These are phyloP conservation scores for Agapornis roseicollis DNA, from an alignment of 2,113 vertebrate species.

Conservation along the genomic window DNA sequence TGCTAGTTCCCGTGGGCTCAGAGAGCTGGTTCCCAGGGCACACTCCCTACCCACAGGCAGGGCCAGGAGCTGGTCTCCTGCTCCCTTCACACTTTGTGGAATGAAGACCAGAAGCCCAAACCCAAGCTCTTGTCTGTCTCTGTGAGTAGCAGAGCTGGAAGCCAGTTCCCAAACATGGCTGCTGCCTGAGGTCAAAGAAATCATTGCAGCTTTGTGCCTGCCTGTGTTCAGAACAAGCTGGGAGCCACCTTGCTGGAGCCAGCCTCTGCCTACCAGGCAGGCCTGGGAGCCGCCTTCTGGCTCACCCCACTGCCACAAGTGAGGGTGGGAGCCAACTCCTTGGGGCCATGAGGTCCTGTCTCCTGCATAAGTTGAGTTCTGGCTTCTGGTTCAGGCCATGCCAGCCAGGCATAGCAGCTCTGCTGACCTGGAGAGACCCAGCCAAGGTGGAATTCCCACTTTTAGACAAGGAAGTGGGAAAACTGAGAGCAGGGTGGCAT, in stretches of 20 bases:
- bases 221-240: not conserved
- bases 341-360: not conserved
- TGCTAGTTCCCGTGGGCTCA: not conserved
- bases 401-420: not conserved
- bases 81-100: not conserved
- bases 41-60: constrained; percentile 24
- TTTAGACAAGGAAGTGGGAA: not conserved
- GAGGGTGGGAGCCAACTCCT: not conserved
- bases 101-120: constrained; percentile 27
- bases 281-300: not conserved
- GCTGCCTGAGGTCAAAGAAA: not conserved
- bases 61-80: constrained; percentile 3
- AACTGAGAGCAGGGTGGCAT: not conserved
- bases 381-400: not conserved
- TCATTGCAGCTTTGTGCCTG: not conserved
- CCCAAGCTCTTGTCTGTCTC: constrained; percentile 32
- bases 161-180: constrained; percentile 7
- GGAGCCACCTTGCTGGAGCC: constrained; percentile 2
- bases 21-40: constrained; percentile 43
- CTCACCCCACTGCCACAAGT: not conserved
- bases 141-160: not conserved
- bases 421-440: not conserved
- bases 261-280: not conserved
- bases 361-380: not conserved
- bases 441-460: not conserved